Evolutionary conservation across 1,140 invertebrate genomes (phyloP).

Genomic region (Holotrichia oblita): DNA sequence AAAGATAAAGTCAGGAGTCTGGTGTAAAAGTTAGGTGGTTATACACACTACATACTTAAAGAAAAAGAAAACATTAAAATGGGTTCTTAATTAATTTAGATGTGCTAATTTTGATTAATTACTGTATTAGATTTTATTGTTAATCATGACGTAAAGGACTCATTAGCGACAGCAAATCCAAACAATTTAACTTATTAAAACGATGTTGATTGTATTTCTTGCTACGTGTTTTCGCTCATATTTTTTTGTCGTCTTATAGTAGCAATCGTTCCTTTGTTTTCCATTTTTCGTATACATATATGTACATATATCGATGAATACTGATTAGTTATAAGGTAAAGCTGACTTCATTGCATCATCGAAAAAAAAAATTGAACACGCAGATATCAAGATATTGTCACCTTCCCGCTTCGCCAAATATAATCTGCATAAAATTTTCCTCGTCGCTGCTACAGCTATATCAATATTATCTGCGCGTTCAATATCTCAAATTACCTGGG

Average conservation of each 20-base stretch:
- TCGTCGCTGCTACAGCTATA: constrained; percentile 9
- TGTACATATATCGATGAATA: background rate
- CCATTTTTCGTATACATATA: background rate
- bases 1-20: too few relatives aligned
- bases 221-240: background rate
- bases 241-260: background rate
- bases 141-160: too few relatives aligned
- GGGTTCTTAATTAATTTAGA: too few relatives aligned
- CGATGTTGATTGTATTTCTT: too few relatives aligned
- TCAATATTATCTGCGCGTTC: constrained; percentile 1
- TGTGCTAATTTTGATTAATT: too few relatives aligned
- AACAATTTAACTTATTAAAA: too few relatives aligned
- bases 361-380: background rate
- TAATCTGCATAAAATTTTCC: constrained; percentile 30
- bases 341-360: background rate
- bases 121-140: too few relatives aligned
- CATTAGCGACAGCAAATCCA: too few relatives aligned
- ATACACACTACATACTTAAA: too few relatives aligned
- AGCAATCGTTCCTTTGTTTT: background rate
- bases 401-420: background rate
- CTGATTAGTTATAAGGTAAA: constrained; percentile 15
- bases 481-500: constrained; percentile 19
- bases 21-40: too few relatives aligned
- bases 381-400: constrained; percentile 11
- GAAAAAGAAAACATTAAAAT: too few relatives aligned